Evolutionary conservation across 2,888 invertebrate species (phyloP).

Genomic region (Salticus scenicus): DNA sequence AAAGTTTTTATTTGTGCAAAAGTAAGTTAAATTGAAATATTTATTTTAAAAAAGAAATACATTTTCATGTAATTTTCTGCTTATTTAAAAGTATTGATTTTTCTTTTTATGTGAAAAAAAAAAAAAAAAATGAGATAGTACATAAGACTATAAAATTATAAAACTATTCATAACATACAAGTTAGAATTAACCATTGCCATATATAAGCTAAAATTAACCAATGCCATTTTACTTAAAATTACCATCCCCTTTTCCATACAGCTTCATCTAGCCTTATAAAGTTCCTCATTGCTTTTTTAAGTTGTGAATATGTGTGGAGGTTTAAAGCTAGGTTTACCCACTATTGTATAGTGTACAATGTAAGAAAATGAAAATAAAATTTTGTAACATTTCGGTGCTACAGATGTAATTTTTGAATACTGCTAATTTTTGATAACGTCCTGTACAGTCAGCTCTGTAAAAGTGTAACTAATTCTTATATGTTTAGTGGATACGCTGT

Average conservation of each 20-base stretch:
- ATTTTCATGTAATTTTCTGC: too few relatives aligned
- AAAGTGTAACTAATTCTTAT: conserved; percentile 68
- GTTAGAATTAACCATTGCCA: too few relatives aligned
- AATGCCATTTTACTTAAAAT: too few relatives aligned
- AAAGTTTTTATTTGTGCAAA: too few relatives aligned
- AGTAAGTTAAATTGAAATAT: too few relatives aligned
- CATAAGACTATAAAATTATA: too few relatives aligned
- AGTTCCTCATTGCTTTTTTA: conserved; percentile 55
- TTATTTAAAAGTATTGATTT: too few relatives aligned
- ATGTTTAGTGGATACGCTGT: conserved; percentile 56
- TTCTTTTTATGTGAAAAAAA: too few relatives aligned
- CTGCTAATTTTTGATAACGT: conserved; percentile 70
- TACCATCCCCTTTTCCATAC: not conserved
- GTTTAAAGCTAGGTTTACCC: conserved; percentile 68
- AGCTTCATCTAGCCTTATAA: conserved; percentile 44
- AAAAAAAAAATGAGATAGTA: too few relatives aligned
- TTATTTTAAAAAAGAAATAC: too few relatives aligned
- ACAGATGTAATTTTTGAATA: conserved; percentile 70
- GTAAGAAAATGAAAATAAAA: conserved; percentile 52
- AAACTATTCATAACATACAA: too few relatives aligned
- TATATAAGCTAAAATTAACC: too few relatives aligned
- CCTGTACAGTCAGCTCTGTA: conserved; percentile 70
- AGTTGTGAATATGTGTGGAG: conserved; percentile 29
- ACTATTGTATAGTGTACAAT: conserved; percentile 69
- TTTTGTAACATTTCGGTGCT: conserved; percentile 70